Conservation (phyloP, 30 jellyfish, hydroid and myxozoan genomes). For the Aurelia sp. region DNA sequence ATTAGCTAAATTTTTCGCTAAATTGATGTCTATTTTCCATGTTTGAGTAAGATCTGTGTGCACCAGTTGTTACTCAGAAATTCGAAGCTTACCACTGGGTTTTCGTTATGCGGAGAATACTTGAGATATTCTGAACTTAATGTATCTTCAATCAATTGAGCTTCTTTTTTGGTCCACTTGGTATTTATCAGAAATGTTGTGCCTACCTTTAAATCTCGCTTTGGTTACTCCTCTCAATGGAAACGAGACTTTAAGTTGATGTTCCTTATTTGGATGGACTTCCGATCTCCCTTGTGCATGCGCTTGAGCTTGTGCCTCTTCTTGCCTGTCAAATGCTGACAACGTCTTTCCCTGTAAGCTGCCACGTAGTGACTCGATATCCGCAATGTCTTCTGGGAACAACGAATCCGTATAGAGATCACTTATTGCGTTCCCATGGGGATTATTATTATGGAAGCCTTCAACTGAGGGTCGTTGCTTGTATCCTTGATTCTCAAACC, state of each 20-base stretch:
- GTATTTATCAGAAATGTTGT: no score
- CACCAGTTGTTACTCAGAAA: background rate
- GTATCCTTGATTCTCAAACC: slow-evolving; percentile 17
- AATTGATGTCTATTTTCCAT: no score
- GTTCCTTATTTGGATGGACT: slow-evolving; percentile 23
- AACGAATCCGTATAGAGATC: slow-evolving; percentile 89
- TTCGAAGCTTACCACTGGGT: no score
- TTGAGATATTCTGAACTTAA: background rate
- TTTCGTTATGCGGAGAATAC: no score
- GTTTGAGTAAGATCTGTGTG: no score
- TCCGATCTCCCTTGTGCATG: slow-evolving; percentile 66
- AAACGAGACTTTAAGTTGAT: slow-evolving; percentile 54
- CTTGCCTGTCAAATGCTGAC: slow-evolving; percentile 78
- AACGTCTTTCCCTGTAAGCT: slow-evolving; percentile 93
- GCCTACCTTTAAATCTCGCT: slow-evolving; percentile 23
- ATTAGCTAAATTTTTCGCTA: no score
- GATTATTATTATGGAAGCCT: slow-evolving; percentile 1
- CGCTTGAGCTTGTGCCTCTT: slow-evolving; percentile 46
- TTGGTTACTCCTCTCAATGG: slow-evolving; percentile 47
- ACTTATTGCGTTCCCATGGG: slow-evolving; percentile 68
- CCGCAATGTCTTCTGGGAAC: slow-evolving; percentile 95
- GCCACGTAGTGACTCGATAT: slow-evolving; percentile 87
- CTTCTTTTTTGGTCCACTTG: no score
- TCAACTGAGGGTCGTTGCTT: slow-evolving; percentile 26
- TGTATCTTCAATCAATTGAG: background rate